Evolutionary conservation across 1,140 invertebrate species (phyloP).

Genomic region (Colletes latitarsis): DNA sequence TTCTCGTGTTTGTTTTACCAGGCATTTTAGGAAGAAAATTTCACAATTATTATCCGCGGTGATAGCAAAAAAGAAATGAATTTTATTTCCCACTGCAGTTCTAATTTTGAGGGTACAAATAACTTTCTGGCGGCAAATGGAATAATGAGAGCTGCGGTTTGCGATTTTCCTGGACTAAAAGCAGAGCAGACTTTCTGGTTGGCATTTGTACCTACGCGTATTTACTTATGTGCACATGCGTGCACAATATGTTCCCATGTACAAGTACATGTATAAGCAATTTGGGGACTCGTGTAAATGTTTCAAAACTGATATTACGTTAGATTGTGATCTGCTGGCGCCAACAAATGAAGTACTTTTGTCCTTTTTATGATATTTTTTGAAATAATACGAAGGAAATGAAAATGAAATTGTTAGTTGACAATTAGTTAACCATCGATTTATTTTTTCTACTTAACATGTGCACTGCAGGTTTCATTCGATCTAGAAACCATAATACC

Average conservation of each 20-base stretch:
- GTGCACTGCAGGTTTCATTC: too few species aligned
- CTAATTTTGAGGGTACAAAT: constrained; percentile 34
- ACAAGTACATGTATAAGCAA: constrained; percentile 5
- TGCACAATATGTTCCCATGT: neutral
- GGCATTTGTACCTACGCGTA: neutral
- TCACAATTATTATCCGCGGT: neutral
- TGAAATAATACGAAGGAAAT: neutral
- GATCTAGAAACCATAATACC: too few species aligned
- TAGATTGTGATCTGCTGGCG: constrained; percentile 22
- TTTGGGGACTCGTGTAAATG: constrained; percentile 22
- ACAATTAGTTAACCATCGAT: neutral
- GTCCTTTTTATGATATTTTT: neutral
- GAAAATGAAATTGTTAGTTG: too few species aligned
- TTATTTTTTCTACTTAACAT: neutral
- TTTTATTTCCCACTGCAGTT: constrained; percentile 9
- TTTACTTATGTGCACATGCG: neutral
- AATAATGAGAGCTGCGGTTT: constrained; percentile 33
- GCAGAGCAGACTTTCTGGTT: constrained; percentile 6
- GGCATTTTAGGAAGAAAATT: neutral
- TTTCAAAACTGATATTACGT: constrained; percentile 41
- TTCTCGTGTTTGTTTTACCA: too few species aligned
- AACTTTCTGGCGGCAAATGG: constrained; percentile 34
- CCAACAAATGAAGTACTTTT: constrained; percentile 4
- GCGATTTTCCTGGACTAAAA: constrained; percentile 25
- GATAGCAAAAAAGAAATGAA: neutral